These are phyloP conservation scores for Chionis minor DNA, from an alignment of 2,113 vertebrate species.

Conservation along the genomic window DNA sequence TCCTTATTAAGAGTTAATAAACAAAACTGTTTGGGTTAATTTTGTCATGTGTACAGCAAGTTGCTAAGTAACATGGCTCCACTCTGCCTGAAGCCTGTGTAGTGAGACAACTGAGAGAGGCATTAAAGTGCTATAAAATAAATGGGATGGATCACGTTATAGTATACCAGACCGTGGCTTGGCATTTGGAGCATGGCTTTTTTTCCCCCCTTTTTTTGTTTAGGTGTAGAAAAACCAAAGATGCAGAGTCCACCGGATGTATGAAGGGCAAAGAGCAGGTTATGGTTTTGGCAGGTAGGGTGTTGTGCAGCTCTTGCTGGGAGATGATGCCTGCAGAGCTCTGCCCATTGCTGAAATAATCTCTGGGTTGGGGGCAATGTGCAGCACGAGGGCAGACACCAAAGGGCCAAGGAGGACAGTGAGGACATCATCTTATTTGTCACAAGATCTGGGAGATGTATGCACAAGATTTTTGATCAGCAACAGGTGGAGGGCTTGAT, in stretches of 20 bases:
- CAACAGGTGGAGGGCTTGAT: neutral
- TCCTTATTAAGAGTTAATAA: conserved; percentile 63
- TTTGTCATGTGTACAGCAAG: conserved; percentile 63
- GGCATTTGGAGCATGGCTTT: neutral
- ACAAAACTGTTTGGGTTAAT: conserved; percentile 71
- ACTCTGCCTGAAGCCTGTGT: conserved; percentile 56
- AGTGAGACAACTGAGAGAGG: conserved; percentile 41
- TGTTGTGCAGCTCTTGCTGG: neutral
- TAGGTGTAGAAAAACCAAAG: neutral
- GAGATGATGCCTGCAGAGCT: neutral
- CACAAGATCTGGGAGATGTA: neutral
- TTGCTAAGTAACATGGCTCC: conserved; percentile 74
- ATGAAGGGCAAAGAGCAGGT: neutral
- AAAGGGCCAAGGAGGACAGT: neutral
- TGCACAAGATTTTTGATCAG: neutral
- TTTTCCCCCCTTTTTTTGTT: neutral
- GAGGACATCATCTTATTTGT: neutral
- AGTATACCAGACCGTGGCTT: neutral
- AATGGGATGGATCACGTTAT: neutral
- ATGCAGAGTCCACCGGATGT: neutral
- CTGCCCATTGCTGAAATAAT: neutral
- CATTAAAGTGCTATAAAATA: conserved; percentile 43
- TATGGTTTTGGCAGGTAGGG: neutral
- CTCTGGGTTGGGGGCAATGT: neutral
- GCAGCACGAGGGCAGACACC: neutral